Evolutionary conservation across 23 tunicate genomes (phyloP).

Genomic region (Oikopleura dioica): DNA sequence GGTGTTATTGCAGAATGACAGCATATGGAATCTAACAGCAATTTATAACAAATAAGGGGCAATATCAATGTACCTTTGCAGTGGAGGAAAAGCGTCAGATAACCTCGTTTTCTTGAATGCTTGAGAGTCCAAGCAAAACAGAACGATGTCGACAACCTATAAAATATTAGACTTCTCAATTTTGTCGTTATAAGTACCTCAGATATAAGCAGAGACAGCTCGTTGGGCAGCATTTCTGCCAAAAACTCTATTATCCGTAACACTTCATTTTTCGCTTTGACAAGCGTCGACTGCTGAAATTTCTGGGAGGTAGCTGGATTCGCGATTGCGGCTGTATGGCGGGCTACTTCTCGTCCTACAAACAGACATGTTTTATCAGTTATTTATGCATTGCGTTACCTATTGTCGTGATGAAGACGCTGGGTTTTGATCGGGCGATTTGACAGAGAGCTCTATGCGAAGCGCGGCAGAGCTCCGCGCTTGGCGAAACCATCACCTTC

Average conservation of each 20-base stretch:
- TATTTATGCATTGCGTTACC: no score
- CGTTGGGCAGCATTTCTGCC: conserved; percentile 66
- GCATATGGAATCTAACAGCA: conserved; percentile 53
- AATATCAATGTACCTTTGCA: no score
- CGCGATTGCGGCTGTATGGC: conserved; percentile 72
- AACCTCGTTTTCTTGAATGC: conserved; percentile 36
- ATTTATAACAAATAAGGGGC: no score
- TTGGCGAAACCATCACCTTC: conserved; percentile 36
- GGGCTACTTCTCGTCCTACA: conserved; percentile 80
- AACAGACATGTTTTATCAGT: no score
- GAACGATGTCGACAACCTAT: conserved; percentile 58
- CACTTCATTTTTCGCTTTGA: conserved; percentile 36
- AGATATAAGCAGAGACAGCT: no score
- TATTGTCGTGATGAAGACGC: conserved; percentile 54
- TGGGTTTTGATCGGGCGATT: conserved; percentile 71
- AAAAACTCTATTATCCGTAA: conserved; percentile 46
- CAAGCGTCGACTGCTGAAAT: conserved; percentile 42
- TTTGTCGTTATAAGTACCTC: no score
- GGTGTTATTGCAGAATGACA: conserved; percentile 37
- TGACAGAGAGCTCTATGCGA: conserved; percentile 65
- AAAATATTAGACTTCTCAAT: no score
- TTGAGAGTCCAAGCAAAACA: conserved; percentile 52
- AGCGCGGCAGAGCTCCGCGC: conserved; percentile 67
- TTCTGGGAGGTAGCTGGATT: conserved; percentile 71
- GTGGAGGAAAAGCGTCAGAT: conserved; percentile 47